phyloP scores from a whole-genome alignment of 2,888 invertebrate species.

The Ganaspis brasiliensis region DNA sequence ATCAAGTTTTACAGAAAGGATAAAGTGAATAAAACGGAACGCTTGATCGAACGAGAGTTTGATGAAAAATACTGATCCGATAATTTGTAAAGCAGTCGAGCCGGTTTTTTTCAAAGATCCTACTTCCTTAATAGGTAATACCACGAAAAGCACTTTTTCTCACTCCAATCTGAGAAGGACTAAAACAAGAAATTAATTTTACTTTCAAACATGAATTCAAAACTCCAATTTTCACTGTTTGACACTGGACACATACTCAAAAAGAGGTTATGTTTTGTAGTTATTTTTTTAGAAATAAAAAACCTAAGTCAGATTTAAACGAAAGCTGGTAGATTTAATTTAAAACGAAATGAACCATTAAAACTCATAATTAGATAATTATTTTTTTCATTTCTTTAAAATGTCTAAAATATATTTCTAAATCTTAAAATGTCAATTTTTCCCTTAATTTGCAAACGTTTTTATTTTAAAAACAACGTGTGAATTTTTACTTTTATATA shows the following conservation, averaged over 20 bases:
- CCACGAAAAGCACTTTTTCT: conserved; percentile 23
- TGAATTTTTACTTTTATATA: background rate
- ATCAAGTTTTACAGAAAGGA: conserved; percentile 4
- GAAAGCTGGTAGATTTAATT: too few relatives aligned
- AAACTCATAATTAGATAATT: too few relatives aligned
- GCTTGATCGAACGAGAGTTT: conserved; percentile 10
- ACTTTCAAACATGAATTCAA: conserved; percentile 11
- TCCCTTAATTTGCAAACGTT: too few relatives aligned
- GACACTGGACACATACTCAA: too few relatives aligned
- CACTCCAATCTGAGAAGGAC: background rate
- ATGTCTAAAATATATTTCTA: too few relatives aligned
- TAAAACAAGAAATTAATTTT: conserved; percentile 18
- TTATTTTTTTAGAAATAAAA: too few relatives aligned
- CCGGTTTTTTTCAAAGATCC: conserved; percentile 24
- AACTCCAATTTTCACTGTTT: background rate
- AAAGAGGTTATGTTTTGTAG: too few relatives aligned
- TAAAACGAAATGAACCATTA: too few relatives aligned
- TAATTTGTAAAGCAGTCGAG: conserved; percentile 33
- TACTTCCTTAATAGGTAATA: conserved; percentile 4
- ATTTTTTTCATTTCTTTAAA: too few relatives aligned
- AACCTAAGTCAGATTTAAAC: too few relatives aligned
- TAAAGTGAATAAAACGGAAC: conserved; percentile 2
- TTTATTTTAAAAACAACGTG: too few relatives aligned
- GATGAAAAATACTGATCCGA: conserved; percentile 8
- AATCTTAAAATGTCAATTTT: too few relatives aligned